Evolutionary conservation across 2,888 invertebrate genomes (phyloP).

Genomic region (Drosophila engyochracea): DNA sequence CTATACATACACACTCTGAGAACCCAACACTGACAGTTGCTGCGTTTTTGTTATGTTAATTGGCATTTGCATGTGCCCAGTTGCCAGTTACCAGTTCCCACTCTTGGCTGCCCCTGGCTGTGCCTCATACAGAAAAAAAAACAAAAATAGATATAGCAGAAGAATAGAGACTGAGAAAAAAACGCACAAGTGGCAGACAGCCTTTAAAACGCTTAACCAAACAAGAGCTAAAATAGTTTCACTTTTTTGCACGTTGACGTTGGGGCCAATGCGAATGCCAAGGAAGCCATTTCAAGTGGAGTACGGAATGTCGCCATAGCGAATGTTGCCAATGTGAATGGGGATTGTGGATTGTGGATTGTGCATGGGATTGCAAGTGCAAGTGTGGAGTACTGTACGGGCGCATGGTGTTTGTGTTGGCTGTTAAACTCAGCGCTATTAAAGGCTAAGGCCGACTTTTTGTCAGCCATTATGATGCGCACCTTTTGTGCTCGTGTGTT

Average conservation of each 20-base stretch:
- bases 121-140: neutral
- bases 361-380: conserved; percentile 17
- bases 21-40: conserved; percentile 35
- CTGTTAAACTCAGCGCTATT: conserved; percentile 80
- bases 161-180: conserved; percentile 10
- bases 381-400: conserved; percentile 46
- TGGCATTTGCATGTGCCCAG: conserved; percentile 67
- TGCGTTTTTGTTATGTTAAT: conserved; percentile 77
- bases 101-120: conserved; percentile 11
- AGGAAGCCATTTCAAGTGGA: conserved; percentile 68
- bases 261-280: conserved; percentile 63
- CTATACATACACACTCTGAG: conserved; percentile 7
- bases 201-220: conserved; percentile 79
- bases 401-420: conserved; percentile 72
- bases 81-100: conserved; percentile 17
- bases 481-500: conserved; percentile 68
- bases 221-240: conserved; percentile 74
- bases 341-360: conserved; percentile 27
- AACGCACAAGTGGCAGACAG: conserved; percentile 54
- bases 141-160: neutral
- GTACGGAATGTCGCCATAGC: conserved; percentile 72
- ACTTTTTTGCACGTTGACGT: conserved; percentile 53
- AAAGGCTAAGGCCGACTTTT: conserved; percentile 81
- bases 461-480: conserved; percentile 80
- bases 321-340: conserved; percentile 40